Conservation (phyloP, 1,140 invertebrate genomes). For the Carposina sasakii region DNA sequence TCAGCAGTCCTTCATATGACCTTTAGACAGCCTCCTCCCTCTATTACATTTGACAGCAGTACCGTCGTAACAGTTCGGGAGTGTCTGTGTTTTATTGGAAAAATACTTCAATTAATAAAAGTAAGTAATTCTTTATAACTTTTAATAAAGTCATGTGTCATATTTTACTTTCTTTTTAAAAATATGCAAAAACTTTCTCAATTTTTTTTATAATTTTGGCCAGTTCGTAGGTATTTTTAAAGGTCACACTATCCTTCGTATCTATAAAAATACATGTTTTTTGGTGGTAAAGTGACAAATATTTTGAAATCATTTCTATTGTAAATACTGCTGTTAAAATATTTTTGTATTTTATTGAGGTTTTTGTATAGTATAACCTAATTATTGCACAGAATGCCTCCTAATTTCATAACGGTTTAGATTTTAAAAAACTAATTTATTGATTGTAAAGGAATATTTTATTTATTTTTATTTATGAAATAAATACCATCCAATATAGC, state of each 20-base stretch:
- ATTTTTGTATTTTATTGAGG: too few species aligned
- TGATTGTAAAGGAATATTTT: too few species aligned
- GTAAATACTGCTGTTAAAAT: too few species aligned
- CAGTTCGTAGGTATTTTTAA: not conserved
- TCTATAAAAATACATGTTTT: not conserved
- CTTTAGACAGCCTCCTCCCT: constrained; percentile 59
- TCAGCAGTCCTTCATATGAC: constrained; percentile 67
- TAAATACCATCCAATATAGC: too few species aligned
- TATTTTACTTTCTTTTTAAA: not conserved
- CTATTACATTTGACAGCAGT: constrained; percentile 57
- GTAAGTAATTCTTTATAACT: constrained; percentile 34
- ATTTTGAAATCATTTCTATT: not conserved
- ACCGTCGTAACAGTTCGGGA: constrained; percentile 38
- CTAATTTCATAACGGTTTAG: too few species aligned
- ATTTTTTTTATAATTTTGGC: not conserved
- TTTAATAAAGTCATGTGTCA: not conserved
- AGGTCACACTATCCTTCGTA: not conserved
- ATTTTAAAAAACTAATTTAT: too few species aligned
- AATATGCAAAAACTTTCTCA: constrained; percentile 4
- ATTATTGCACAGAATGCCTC: too few species aligned
- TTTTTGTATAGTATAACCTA: too few species aligned
- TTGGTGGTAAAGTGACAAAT: not conserved
- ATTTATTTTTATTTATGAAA: too few species aligned
- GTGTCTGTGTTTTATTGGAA: constrained; percentile 30
- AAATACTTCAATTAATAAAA: constrained; percentile 18